A percentile compares a stretch with the other conserved stretches of the same genome.
Evolutionary conservation across 2,113 vertebrate genomes (phyloP).

Genomic region (Gallinago undulata): DNA sequence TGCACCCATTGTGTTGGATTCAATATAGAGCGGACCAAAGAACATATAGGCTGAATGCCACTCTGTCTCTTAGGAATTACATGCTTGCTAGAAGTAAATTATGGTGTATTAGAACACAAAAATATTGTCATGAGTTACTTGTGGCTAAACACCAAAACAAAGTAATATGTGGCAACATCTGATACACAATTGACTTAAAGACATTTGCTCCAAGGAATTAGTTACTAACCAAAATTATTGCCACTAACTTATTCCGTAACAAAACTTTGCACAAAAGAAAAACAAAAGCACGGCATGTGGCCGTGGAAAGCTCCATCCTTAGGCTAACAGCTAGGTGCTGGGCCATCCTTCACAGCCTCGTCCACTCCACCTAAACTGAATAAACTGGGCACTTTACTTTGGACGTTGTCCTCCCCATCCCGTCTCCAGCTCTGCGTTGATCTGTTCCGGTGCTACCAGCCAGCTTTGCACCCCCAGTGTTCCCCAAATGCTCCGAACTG

Average conservation of each 20-base stretch:
- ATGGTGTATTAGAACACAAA: conserved; percentile 18
- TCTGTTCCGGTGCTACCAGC: neutral
- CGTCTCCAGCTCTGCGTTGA: neutral
- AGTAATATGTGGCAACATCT: conserved; percentile 23
- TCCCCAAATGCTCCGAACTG: neutral
- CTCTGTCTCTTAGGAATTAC: conserved; percentile 18
- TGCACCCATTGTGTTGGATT: conserved; percentile 40
- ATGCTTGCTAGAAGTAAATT: conserved; percentile 43
- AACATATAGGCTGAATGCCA: neutral
- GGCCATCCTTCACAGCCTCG: neutral
- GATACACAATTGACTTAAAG: conserved; percentile 3
- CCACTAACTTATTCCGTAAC: neutral
- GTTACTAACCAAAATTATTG: conserved; percentile 34
- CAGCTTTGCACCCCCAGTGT: neutral
- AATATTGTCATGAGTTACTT: conserved; percentile 18
- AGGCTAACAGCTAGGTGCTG: neutral
- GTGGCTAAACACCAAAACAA: conserved; percentile 20
- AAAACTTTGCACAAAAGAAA: neutral
- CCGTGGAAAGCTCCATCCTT: neutral
- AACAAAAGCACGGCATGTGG: neutral
- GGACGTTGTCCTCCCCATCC: neutral
- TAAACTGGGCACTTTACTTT: neutral
- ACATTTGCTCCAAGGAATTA: neutral
- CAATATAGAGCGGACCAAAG: neutral
- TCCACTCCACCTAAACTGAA: neutral